Percentiles rank a stretch among this genome's conserved stretches.
phyloP scores from a whole-genome alignment of 2,888 invertebrate species.

The Diachrysia chrysitis region DNA sequence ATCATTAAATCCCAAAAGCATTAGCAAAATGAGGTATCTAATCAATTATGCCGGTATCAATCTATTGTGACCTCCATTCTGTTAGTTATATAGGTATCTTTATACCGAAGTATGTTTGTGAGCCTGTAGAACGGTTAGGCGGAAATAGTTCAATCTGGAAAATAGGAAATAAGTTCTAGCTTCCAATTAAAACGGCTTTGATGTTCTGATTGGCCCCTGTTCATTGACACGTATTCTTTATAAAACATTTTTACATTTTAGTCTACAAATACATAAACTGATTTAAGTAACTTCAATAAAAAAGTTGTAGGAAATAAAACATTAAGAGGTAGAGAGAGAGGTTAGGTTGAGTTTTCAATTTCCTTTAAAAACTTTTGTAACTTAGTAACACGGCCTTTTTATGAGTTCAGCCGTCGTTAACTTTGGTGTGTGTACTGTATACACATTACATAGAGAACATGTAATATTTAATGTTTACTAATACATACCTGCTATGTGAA shows the following conservation, averaged over 20 bases:
- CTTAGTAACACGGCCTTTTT: constrained; percentile 26
- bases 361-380: constrained; percentile 43
- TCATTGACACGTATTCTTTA: constrained; percentile 6
- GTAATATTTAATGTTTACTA: constrained; percentile 7
- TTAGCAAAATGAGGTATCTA: constrained; percentile 4
- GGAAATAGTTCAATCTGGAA: constrained; percentile 82
- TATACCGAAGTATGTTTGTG: constrained; percentile 24
- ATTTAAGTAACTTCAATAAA: constrained; percentile 23
- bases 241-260: not conserved
- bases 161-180: constrained; percentile 78
- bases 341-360: constrained; percentile 34
- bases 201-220: constrained; percentile 55
- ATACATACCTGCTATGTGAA: not conserved
- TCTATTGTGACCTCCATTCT: constrained; percentile 4
- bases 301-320: constrained; percentile 15
- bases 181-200: constrained; percentile 74
- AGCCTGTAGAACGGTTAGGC: constrained; percentile 62
- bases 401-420: constrained; percentile 36
- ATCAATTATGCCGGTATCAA: constrained; percentile 4
- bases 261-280: constrained; percentile 6
- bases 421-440: constrained; percentile 38
- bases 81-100: constrained; percentile 11
- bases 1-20: constrained; percentile 6
- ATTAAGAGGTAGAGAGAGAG: no score
- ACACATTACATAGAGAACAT: constrained; percentile 33